phyloP scores from a whole-genome alignment of 2,888 invertebrate genomes.

The Elegia similella region DNA sequence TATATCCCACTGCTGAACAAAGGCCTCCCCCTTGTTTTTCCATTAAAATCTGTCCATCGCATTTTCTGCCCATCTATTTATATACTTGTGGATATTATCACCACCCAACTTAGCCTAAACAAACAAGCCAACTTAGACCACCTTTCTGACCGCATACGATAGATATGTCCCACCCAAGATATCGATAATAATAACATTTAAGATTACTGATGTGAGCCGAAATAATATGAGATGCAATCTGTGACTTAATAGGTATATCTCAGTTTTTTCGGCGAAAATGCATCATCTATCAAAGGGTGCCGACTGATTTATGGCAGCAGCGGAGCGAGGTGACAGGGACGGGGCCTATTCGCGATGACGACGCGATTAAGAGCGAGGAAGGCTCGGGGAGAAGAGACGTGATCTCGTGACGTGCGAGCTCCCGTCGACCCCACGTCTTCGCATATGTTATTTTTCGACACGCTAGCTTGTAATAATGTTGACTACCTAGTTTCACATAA shows the following conservation, averaged over 20 bases:
- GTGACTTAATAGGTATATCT: constrained; percentile 34
- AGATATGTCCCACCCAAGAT: too few species aligned
- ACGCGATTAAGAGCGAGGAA: constrained; percentile 57
- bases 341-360: constrained; percentile 69
- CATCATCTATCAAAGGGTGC: constrained; percentile 67
- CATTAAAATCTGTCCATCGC: too few species aligned
- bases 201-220: constrained; percentile 27
- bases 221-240: constrained; percentile 41
- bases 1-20: too few species aligned
- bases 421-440: constrained; percentile 1
- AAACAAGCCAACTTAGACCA: too few species aligned
- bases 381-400: constrained; percentile 36
- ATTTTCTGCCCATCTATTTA: too few species aligned
- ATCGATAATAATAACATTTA: not conserved
- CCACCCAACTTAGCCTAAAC: not conserved
- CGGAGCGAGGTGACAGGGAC: constrained; percentile 61
- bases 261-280: constrained; percentile 56
- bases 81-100: not conserved
- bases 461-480: not conserved
- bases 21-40: too few species aligned
- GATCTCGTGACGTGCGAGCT: constrained; percentile 52
- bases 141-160: too few species aligned
- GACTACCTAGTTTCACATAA: not conserved
- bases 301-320: constrained; percentile 74
- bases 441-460: constrained; percentile 6